Conservation (phyloP, 2,888 invertebrate species). For the Ypsolopha scabrella region DNA sequence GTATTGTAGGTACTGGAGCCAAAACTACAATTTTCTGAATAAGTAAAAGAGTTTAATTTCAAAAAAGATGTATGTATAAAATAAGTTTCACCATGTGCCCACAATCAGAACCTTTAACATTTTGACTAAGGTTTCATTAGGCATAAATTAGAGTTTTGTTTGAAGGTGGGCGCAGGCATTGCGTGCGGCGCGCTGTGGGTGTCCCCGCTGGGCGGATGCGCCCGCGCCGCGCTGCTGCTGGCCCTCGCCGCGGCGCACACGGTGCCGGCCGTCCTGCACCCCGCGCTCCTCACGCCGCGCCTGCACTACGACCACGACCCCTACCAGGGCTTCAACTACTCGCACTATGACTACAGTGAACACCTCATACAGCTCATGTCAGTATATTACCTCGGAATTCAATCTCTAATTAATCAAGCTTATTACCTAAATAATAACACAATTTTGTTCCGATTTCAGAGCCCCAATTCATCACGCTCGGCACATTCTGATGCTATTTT, state of each 20-base stretch:
- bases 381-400: not conserved
- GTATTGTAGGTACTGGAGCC: too few relatives aligned
- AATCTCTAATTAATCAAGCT: not conserved
- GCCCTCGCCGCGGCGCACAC: conserved; percentile 33
- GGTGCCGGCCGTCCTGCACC: conserved; percentile 23
- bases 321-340: conserved; percentile 33
- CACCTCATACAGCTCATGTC: conserved; percentile 28
- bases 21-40: too few relatives aligned
- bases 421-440: not conserved
- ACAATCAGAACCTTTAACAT: not conserved
- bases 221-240: conserved; percentile 32
- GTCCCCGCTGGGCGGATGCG: conserved; percentile 37
- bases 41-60: too few relatives aligned
- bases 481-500: conserved; percentile 53
- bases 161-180: conserved; percentile 44
- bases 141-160: not conserved
- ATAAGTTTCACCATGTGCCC: too few relatives aligned
- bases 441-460: conserved; percentile 26
- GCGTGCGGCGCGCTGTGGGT: conserved; percentile 52
- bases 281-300: conserved; percentile 11
- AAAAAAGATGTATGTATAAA: too few relatives aligned
- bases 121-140: not conserved
- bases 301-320: conserved; percentile 41
- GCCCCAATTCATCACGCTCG: conserved; percentile 38
- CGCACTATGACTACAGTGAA: conserved; percentile 27